Percentiles rank a stretch among this genome's conserved stretches.
Conservation (phyloP, 2,797 vertebrate species). For the Pseudochromis fuscus region DNA sequence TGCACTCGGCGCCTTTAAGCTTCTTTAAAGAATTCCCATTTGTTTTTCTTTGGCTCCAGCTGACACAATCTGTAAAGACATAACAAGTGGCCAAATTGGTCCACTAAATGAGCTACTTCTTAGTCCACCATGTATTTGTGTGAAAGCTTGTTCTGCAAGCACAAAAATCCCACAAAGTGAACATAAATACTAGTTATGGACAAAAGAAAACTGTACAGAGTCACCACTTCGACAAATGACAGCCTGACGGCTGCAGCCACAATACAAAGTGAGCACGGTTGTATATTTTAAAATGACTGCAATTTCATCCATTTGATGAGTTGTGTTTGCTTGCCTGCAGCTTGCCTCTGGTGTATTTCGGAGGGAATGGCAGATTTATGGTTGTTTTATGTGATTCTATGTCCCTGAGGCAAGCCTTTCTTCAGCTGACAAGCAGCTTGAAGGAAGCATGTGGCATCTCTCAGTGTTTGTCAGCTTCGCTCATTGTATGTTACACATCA, state of each 20-base stretch:
- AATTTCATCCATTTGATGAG: slow-evolving; percentile 57
- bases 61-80: slow-evolving; percentile 3
- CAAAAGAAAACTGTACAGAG: slow-evolving; percentile 23
- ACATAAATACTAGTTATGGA: slow-evolving; percentile 22
- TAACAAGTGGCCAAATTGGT: slow-evolving; percentile 2
- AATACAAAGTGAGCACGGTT: slow-evolving; percentile 14
- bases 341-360: slow-evolving; percentile 54
- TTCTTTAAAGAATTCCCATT: neutral
- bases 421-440: slow-evolving; percentile 66
- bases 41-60: neutral
- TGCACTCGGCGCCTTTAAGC: neutral
- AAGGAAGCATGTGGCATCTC: slow-evolving; percentile 59
- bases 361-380: slow-evolving; percentile 48
- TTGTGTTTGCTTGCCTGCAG: slow-evolving; percentile 60
- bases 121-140: neutral
- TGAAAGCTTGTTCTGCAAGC: slow-evolving; percentile 4
- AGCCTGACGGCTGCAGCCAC: slow-evolving; percentile 28
- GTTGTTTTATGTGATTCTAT: slow-evolving; percentile 63
- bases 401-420: slow-evolving; percentile 69
- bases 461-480: slow-evolving; percentile 61
- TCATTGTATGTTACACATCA: slow-evolving; percentile 61
- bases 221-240: slow-evolving; percentile 26
- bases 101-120: slow-evolving; percentile 14
- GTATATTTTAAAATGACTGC: slow-evolving; percentile 47
- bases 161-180: slow-evolving; percentile 7